Percentiles rank a stretch among this genome's conserved stretches.
phyloP scores from a whole-genome alignment of 1,140 invertebrate species.

The Hylaeus volcanicus region DNA sequence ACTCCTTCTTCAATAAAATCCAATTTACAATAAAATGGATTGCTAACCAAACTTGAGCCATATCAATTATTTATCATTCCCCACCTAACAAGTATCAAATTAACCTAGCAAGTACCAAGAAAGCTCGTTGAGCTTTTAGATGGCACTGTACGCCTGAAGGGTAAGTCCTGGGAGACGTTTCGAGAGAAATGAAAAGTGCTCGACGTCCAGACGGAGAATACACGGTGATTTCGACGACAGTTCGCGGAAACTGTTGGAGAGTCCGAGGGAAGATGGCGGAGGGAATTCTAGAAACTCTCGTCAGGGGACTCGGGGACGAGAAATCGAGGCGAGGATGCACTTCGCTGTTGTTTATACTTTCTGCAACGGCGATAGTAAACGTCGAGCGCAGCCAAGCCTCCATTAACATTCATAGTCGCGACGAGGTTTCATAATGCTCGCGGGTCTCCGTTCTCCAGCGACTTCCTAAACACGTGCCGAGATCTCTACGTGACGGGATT shows the following conservation, averaged over 20 bases:
- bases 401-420: constrained; percentile 66
- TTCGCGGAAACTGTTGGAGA: not conserved
- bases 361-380: constrained; percentile 36
- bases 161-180: no score
- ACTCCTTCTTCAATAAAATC: no score
- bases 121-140: no score
- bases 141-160: no score
- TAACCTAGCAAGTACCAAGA: no score
- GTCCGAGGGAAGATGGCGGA: not conserved
- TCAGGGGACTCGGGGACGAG: not conserved
- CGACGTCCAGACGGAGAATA: not conserved
- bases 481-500: constrained; percentile 63
- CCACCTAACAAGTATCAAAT: no score
- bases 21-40: no score
- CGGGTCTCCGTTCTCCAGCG: constrained; percentile 37
- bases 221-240: not conserved
- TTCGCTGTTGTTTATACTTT: constrained; percentile 31
- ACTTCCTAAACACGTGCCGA: constrained; percentile 64
- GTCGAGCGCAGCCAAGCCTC: constrained; percentile 15
- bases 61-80: no score
- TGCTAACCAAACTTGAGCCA: no score
- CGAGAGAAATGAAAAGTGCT: not conserved
- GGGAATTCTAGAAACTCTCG: not conserved
- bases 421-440: constrained; percentile 62
- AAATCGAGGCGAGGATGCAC: constrained; percentile 22